Percentiles rank a stretch among this genome's conserved stretches.
Conservation (phyloP, 1,140 invertebrate genomes). For the Macrocentrus cingulum region DNA sequence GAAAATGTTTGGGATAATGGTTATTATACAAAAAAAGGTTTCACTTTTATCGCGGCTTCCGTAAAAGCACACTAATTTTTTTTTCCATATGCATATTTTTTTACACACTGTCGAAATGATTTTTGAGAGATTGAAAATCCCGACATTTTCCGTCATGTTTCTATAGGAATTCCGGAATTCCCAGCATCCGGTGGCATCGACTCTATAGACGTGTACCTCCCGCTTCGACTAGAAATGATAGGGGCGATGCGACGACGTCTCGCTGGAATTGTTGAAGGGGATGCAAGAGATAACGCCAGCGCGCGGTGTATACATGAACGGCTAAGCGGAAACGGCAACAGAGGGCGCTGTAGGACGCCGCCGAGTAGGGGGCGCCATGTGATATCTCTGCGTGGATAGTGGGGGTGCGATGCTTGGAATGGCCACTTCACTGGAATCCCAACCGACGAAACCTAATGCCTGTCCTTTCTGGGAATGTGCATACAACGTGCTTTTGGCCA, state of each 20-base stretch:
- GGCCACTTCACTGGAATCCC: conserved; percentile 2
- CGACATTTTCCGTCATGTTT: neutral
- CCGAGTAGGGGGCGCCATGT: neutral
- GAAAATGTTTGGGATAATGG: no score
- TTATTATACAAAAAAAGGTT: no score
- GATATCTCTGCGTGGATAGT: neutral
- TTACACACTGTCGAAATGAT: no score
- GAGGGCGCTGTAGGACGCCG: neutral
- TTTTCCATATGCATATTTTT: no score
- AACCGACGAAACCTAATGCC: neutral
- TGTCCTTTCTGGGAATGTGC: neutral
- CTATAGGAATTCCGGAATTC: conserved; percentile 18
- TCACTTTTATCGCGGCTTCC: no score
- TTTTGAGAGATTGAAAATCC: no score
- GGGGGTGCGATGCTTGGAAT: neutral
- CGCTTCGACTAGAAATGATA: conserved; percentile 21
- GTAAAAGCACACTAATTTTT: no score
- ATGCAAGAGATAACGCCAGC: conserved; percentile 16
- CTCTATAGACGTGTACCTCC: neutral
- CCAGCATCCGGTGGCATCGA: conserved; percentile 15
- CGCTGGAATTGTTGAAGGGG: conserved; percentile 13
- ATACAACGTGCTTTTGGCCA: no score
- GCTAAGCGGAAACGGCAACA: conserved; percentile 9
- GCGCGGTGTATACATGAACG: conserved; percentile 17
- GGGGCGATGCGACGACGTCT: neutral